Conservation (phyloP, 1,140 invertebrate genomes). For the Pogonognathellus flavescens region DNA sequence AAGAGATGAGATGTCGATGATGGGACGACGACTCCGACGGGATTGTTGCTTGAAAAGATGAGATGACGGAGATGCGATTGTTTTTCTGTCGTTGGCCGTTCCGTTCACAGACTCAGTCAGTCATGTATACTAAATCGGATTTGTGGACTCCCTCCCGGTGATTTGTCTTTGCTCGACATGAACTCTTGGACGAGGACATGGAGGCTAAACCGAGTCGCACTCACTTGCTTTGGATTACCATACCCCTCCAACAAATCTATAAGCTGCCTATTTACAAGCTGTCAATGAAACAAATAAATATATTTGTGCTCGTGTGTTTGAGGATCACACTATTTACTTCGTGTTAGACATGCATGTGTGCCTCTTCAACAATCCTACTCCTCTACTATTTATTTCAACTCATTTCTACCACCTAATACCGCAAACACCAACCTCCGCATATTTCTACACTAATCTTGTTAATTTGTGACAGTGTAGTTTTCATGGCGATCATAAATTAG, state of each 20-base stretch:
- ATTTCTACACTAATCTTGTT: constrained; percentile 20
- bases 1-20: too few species aligned
- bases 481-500: background rate
- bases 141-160: constrained; percentile 38
- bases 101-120: constrained; percentile 18
- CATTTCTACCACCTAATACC: background rate
- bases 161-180: constrained; percentile 33
- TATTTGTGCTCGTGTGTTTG: constrained; percentile 50
- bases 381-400: background rate
- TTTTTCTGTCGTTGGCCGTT: constrained; percentile 19
- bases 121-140: constrained; percentile 49
- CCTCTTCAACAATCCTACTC: background rate
- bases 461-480: constrained; percentile 2
- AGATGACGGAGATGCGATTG: background rate
- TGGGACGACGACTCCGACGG: too few species aligned
- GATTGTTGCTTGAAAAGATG: background rate
- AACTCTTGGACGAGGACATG: background rate
- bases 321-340: constrained; percentile 40
- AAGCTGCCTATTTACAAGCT: constrained; percentile 53
- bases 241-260: constrained; percentile 8
- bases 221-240: constrained; percentile 17
- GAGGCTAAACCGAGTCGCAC: background rate
- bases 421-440: background rate
- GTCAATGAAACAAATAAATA: constrained; percentile 53
- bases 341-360: constrained; percentile 49